Evolutionary conservation across 2,888 invertebrate species (phyloP), one percentile per base, ranked within the genome.

Genomic region (Boloria selene): DNA sequence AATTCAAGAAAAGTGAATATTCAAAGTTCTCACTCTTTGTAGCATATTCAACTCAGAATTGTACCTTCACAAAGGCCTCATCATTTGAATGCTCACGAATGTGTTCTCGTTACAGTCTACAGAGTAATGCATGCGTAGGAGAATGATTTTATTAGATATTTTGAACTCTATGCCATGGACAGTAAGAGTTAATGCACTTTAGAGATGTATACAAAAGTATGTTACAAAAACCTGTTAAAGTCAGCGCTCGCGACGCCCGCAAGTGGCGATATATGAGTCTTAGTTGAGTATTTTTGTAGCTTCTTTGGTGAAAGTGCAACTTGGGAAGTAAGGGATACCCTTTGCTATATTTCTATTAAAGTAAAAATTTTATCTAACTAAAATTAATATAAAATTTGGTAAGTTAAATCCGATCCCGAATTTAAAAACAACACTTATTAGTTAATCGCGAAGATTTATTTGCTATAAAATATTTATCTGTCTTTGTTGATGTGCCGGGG

Each of bases 191-290:
- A 49, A 44, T 49, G 53, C 56, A 52, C 45, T 18, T 18, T 31
- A 51, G 38, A 38, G 42, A 26, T 56, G 22, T 14, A 42, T 50
- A 14, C 26, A 22, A 55, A 63, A 54, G 31, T 45, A 45, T 42
- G 59, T 62, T 55, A 61, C 54, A 50, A 64, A 64, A 56, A 47
- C 52, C 63, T 74, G 79, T 78, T 72, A 74, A 74, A 75, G 79
- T 77, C 77, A 75, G 77, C 77, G 77, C 77, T 79, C 78, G 79
- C 79, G 78, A 77, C 79, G 86, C 78, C 88, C 87, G 88, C 84
- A 86, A 88, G 86, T 85, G 86, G 88, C 82, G 82, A 88, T 85
- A 87, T 78, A 77, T 77, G 73, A 74, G 73, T 26, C 31, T 47
- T 64, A 78, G 76, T 79, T 77, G 77, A 74, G 77, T 77, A 77